Conservation (phyloP, 2,888 invertebrate species). For the Acanthosoma haemorrhoidale region DNA sequence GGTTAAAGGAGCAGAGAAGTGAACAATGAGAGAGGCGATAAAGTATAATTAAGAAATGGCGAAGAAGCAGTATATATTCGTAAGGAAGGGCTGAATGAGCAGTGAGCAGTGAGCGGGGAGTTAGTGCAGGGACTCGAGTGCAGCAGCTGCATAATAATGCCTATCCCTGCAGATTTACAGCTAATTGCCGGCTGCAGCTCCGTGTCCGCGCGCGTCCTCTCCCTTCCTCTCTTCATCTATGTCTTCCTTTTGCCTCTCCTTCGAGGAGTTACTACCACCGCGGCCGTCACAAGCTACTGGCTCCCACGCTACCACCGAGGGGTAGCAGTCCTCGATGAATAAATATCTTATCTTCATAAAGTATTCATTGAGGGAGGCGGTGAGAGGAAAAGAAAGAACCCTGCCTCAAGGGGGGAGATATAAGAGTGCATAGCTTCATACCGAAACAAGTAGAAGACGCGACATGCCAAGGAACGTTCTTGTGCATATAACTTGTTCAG, state of each 20-base stretch:
- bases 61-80: background rate
- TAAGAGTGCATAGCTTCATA: no score
- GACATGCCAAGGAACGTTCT: no score
- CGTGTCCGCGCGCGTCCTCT: background rate
- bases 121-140: background rate
- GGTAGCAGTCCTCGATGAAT: background rate
- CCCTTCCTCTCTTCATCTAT: background rate
- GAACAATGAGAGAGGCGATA: background rate
- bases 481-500: no score
- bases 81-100: background rate
- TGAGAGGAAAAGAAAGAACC: background rate
- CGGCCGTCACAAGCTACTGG: background rate
- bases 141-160: background rate
- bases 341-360: no score
- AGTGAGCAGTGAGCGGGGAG: background rate
- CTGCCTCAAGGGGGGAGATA: no score
- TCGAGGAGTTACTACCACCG: background rate
- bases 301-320: background rate
- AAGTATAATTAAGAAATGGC: background rate
- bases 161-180: background rate
- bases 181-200: background rate
- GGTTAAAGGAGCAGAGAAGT: no score
- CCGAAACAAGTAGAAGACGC: no score
- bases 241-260: background rate
- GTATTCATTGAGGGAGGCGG: background rate